phyloP scores from a whole-genome alignment of 2,797 vertebrate genomes.

The Cryptoblepharus egeriae region DNA sequence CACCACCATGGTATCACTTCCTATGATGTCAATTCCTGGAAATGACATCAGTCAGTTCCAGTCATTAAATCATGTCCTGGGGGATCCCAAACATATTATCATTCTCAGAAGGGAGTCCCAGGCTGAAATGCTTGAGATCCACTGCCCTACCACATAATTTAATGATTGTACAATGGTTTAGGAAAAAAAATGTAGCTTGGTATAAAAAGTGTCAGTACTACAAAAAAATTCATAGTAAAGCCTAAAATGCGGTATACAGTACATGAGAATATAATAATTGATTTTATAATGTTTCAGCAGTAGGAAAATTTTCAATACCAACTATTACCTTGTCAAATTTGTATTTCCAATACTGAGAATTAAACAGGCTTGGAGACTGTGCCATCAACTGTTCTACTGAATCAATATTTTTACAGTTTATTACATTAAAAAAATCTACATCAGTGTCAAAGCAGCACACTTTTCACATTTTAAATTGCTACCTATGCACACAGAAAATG shows the following conservation, averaged over 20 bases:
- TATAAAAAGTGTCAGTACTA: not conserved
- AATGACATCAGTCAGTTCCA: no score
- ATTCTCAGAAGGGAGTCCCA: no score
- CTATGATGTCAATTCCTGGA: no score
- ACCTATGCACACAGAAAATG: not conserved
- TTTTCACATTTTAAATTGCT: not conserved
- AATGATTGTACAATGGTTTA: not conserved
- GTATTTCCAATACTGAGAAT: not conserved
- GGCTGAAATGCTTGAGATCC: no score
- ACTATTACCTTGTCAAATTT: not conserved
- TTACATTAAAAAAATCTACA: not conserved
- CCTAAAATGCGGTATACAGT: not conserved
- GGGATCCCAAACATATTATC: no score
- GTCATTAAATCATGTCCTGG: no score
- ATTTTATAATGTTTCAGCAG: not conserved
- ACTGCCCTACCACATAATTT: not conserved
- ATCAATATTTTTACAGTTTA: accelerated
- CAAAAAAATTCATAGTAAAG: not conserved
- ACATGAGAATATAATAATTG: not conserved
- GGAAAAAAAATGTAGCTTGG: not conserved
- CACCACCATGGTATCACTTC: no score
- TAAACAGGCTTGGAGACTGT: not conserved
- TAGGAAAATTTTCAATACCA: not conserved
- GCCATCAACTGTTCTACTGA: not conserved
- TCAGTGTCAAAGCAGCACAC: not conserved